Conservation (phyloP, 2,797 vertebrate species). For the Synanceia verrucosa region DNA sequence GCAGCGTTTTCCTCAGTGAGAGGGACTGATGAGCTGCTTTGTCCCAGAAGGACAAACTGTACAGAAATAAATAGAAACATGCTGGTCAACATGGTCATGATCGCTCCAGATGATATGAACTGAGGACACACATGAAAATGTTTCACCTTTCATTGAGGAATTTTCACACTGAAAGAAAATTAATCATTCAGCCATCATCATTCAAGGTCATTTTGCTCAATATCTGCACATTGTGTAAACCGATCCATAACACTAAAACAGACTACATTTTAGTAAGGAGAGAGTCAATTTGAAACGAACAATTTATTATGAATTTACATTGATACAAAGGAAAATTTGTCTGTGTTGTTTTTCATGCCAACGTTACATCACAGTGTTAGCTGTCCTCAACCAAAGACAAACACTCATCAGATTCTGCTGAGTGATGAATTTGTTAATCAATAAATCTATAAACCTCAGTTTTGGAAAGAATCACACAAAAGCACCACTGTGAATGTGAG, state of each 20-base stretch:
- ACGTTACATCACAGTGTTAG: too few relatives aligned
- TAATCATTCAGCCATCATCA: not conserved
- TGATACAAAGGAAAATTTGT: not conserved
- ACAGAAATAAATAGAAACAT: not conserved
- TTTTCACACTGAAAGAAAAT: not conserved
- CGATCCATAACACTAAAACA: not conserved
- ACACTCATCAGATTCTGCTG: too few relatives aligned
- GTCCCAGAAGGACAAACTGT: conserved; percentile 1
- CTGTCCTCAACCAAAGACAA: too few relatives aligned
- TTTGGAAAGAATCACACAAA: too few relatives aligned
- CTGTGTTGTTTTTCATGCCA: too few relatives aligned
- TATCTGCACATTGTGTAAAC: not conserved
- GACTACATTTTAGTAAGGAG: not conserved
- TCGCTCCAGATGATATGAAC: not conserved
- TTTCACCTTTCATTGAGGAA: not conserved
- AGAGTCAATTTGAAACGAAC: not conserved
- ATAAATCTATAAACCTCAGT: too few relatives aligned
- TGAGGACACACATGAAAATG: not conserved
- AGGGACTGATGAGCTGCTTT: not conserved
- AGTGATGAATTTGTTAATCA: too few relatives aligned
- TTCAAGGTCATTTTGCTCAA: not conserved
- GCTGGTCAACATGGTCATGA: not conserved
- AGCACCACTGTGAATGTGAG: too few relatives aligned
- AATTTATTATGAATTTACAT: not conserved
- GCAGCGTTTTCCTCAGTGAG: conserved; percentile 47